These are phyloP conservation scores for Ctenoplectra terminalis DNA, from an alignment of 1,140 invertebrate species.

Conservation along the genomic window DNA sequence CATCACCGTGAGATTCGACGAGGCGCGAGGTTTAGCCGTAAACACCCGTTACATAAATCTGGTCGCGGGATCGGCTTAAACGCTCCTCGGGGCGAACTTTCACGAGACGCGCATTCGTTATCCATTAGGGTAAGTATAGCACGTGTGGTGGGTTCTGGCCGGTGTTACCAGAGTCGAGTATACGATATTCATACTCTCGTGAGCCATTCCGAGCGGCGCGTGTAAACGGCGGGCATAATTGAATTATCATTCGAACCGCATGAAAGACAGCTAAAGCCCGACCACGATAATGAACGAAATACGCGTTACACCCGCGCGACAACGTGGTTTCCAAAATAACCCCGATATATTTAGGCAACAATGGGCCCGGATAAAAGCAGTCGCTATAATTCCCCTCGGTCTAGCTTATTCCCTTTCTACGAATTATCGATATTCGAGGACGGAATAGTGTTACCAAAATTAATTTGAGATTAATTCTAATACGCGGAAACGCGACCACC, in stretches of 20 bases:
- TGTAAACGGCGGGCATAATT: slow-evolving; percentile 61
- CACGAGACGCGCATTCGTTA: slow-evolving; percentile 68
- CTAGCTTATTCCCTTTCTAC: not conserved
- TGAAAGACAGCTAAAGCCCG: slow-evolving; percentile 54
- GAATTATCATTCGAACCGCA: slow-evolving; percentile 64
- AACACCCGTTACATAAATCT: slow-evolving; percentile 60
- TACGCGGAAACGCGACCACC: not conserved
- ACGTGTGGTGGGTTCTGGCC: slow-evolving; percentile 49
- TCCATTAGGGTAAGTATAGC: slow-evolving; percentile 68
- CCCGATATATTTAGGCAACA: slow-evolving; percentile 33
- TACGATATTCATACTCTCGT: slow-evolving; percentile 61
- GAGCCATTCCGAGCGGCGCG: slow-evolving; percentile 49
- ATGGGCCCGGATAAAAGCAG: slow-evolving; percentile 35
- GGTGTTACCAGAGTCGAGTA: slow-evolving; percentile 3
- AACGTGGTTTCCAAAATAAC: slow-evolving; percentile 30
- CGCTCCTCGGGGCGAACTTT: slow-evolving; percentile 57
- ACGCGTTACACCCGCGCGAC: slow-evolving; percentile 31
- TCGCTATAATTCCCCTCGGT: slow-evolving; percentile 10
- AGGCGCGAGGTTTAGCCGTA: not conserved
- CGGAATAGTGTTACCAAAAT: slow-evolving; percentile 26
- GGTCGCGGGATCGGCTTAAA: slow-evolving; percentile 52
- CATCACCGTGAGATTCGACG: not conserved
- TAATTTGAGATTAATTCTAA: slow-evolving; percentile 41
- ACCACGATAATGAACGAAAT: slow-evolving; percentile 47
- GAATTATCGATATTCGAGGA: slow-evolving; percentile 22